These are phyloP conservation scores for Astyanax mexicanus DNA, from an alignment of 2,797 vertebrate species.

Conservation along the genomic window DNA sequence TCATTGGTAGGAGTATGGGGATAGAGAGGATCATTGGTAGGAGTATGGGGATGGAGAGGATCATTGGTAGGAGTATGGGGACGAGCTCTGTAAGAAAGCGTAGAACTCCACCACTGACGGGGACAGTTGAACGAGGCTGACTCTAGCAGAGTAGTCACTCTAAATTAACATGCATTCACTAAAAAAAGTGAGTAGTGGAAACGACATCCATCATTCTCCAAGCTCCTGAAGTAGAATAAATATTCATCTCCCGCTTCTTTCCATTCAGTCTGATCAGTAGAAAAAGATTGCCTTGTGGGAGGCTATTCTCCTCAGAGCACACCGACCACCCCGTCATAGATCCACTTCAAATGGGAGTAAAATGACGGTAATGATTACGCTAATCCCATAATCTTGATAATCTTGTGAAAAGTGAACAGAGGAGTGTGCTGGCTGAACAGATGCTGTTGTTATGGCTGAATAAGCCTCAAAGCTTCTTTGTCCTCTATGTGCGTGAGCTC, in stretches of 20 bases:
- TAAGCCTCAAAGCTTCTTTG: not conserved
- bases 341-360: not conserved
- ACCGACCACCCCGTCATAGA: not conserved
- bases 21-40: too few species aligned
- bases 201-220: slow-evolving; percentile 56
- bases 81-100: not conserved
- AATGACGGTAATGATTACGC: not conserved
- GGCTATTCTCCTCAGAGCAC: not conserved
- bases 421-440: not conserved
- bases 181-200: slow-evolving; percentile 68
- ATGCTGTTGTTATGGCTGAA: not conserved
- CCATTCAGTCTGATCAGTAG: not conserved
- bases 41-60: too few species aligned
- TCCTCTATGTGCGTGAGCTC: not conserved
- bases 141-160: slow-evolving; percentile 68
- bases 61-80: too few species aligned
- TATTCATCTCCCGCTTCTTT: not conserved
- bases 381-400: slow-evolving; percentile 20
- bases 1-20: too few species aligned
- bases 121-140: too few species aligned
- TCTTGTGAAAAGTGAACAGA: not conserved
- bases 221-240: not conserved
- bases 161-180: slow-evolving; percentile 64
- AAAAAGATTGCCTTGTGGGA: not conserved
- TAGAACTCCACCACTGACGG: too few species aligned